Percentiles rank a stretch among this genome's conserved stretches.
Evolutionary conservation across 2,888 invertebrate species (phyloP).

Genomic region (Phortica magna): DNA sequence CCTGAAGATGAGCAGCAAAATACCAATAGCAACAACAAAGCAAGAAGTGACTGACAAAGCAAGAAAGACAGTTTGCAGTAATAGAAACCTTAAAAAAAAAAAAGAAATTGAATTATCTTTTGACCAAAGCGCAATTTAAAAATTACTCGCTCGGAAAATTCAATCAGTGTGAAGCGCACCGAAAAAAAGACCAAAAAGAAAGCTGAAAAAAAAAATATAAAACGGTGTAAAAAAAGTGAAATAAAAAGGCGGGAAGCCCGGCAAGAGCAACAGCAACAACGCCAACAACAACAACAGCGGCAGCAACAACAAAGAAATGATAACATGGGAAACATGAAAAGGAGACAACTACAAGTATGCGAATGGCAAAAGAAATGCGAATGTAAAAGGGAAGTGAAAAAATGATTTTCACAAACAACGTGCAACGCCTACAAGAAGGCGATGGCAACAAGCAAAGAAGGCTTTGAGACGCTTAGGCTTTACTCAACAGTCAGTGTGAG

Average conservation of each 20-base stretch:
- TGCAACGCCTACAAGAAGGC: background rate
- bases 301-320: slow-evolving; percentile 41
- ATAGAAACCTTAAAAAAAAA: slow-evolving; percentile 62
- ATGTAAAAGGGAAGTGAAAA: slow-evolving; percentile 10
- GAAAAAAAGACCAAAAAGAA: background rate
- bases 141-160: slow-evolving; percentile 71
- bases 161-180: slow-evolving; percentile 56
- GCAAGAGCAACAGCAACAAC: slow-evolving; percentile 48
- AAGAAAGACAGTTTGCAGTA: slow-evolving; percentile 40
- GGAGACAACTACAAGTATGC: slow-evolving; percentile 9
- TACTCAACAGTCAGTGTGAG: background rate
- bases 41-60: background rate
- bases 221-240: background rate
- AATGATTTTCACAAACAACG: background rate
- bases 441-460: background rate
- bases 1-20: background rate
- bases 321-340: slow-evolving; percentile 63
- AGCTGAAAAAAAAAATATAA: too few relatives aligned
- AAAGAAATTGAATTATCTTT: slow-evolving; percentile 67
- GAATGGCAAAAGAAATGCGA: background rate
- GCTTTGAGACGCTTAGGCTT: background rate
- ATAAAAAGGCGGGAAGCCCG: slow-evolving; percentile 46
- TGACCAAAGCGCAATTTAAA: slow-evolving; percentile 69
- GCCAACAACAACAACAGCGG: slow-evolving; percentile 42
- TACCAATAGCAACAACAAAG: background rate